Evolutionary conservation across 2,113 vertebrate genomes (phyloP).

Genomic region (Lepisosteus osseus): DNA sequence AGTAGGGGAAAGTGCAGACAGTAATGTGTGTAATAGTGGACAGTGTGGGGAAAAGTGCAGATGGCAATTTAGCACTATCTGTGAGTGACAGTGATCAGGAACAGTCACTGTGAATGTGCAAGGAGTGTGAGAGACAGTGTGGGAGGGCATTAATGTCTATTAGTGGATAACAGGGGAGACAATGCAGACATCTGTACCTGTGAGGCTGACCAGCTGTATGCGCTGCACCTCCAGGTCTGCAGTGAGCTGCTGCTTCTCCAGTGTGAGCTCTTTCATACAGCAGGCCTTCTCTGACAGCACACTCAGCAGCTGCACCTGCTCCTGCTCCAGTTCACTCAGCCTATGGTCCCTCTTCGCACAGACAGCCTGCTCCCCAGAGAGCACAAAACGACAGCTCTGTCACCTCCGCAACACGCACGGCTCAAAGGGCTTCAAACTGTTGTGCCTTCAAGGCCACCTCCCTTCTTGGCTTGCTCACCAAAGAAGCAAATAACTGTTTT

Average conservation of each 20-base stretch:
- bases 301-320: conserved; percentile 58
- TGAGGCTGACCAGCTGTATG: conserved; percentile 53
- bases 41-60: no score
- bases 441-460: no score
- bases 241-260: conserved; percentile 65
- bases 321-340: conserved; percentile 58
- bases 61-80: no score
- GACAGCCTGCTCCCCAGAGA: conserved; percentile 53
- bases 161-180: no score
- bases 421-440: no score
- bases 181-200: conserved; percentile 50
- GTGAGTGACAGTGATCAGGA: not conserved
- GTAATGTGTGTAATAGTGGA: no score
- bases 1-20: no score
- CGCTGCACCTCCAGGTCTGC: conserved; percentile 54
- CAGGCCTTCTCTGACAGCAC: conserved; percentile 53
- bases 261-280: conserved; percentile 51
- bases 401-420: no score
- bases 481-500: no score
- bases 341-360: conserved; percentile 54
- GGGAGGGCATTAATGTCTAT: not conserved
- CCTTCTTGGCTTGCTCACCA: no score
- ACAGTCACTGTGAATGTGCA: not conserved
- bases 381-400: not conserved
- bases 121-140: not conserved